These are phyloP conservation scores for Dynastes maya DNA, from an alignment of 2,888 invertebrate species.

Conservation along the genomic window DNA sequence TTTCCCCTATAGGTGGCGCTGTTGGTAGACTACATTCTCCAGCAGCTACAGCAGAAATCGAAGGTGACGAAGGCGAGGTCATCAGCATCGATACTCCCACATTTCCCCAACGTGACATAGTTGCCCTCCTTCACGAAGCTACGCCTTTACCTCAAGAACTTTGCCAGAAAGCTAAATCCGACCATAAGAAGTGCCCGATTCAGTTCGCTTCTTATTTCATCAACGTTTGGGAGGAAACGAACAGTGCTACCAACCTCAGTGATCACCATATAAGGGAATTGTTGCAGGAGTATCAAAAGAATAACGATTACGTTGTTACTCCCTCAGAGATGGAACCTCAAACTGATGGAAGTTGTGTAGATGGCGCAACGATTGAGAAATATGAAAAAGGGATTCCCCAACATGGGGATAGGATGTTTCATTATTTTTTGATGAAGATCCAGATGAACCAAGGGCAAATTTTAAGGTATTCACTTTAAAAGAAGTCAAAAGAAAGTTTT, in stretches of 20 bases:
- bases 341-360: conserved; percentile 53
- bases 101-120: conserved; percentile 79
- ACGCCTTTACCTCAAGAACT: conserved; percentile 71
- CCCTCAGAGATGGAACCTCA: conserved; percentile 38
- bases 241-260: conserved; percentile 62
- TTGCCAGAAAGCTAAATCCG: conserved; percentile 60
- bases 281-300: conserved; percentile 76
- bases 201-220: conserved; percentile 74
- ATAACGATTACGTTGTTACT: conserved; percentile 66
- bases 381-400: conserved; percentile 87
- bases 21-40: conserved; percentile 74
- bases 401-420: conserved; percentile 88
- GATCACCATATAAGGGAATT: conserved; percentile 77
- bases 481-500: background rate
- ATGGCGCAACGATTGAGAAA: conserved; percentile 74
- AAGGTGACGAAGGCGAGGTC: conserved; percentile 85
- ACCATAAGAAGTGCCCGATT: conserved; percentile 56
- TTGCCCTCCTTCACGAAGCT: conserved; percentile 81
- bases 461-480: conserved; percentile 78
- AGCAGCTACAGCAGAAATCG: conserved; percentile 85
- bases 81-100: conserved; percentile 85
- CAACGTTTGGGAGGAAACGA: conserved; percentile 75
- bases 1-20: conserved; percentile 70
- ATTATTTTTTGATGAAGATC: conserved; percentile 83
- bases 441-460: conserved; percentile 87